Evolutionary conservation across 2,888 invertebrate species (phyloP), one percentile per base, ranked within the genome.

Genomic region (Apamea anceps): DNA sequence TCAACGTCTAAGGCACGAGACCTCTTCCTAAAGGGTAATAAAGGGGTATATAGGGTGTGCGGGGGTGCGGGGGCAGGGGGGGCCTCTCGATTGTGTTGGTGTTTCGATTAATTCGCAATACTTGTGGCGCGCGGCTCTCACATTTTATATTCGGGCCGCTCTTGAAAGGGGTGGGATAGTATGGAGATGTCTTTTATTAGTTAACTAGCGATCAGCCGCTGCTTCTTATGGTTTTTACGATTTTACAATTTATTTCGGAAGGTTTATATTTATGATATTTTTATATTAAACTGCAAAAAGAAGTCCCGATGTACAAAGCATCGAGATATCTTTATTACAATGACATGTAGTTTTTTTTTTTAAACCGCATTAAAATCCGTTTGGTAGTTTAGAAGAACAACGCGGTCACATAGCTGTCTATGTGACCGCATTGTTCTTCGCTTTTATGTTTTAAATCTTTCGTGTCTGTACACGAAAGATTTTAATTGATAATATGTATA

Each of bases 91-190:
- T 86, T 86, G 86, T 86, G 65, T 84, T 91, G 89, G 92, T 93
- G 94, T 94, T 92, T 94, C 94, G 92, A 94, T 94, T 94, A 93
- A 94, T 93, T 94, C 93, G 94, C 93, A 92, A 94, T 95, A 94
- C 94, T 95, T 94, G 94, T 93, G 93, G 89, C 91, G 87, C 88
- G 90, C 90, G 86, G 88, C 82, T 80, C 82, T 81, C 68, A 91
- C 90, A 92, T 91, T 93, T 93, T 93, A 92, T 93, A 93, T 93
- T 93, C 92, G 90, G 84, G 85, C 82, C 75, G 80, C 81, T 78
- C 76, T 86, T 71, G 83, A 81, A 85, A 76, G 77, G 76, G 84
- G 62, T 77, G 32, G 3, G 5, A 0, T 13, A 79, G 57, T 83
- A 25, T 91, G 91, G 94, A 94, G 78, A 73, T 1, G 77, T 88